These are phyloP conservation scores for Pelosia muscerda DNA, from an alignment of 2,888 invertebrate species.

Conservation along the genomic window DNA sequence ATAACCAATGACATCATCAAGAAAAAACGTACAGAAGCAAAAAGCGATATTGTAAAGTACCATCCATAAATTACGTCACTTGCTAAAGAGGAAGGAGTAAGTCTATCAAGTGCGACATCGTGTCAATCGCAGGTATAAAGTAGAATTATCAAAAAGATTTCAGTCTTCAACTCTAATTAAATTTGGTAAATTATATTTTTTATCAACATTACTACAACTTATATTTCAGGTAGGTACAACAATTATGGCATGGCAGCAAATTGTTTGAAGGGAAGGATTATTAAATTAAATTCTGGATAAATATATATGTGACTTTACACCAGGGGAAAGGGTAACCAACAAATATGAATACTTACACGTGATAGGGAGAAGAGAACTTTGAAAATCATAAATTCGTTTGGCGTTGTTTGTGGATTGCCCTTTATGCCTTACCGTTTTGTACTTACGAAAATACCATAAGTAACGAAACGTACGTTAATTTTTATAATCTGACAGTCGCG, in stretches of 20 bases:
- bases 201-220: too few relatives aligned
- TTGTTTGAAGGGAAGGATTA: too few relatives aligned
- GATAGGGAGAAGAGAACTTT: background rate
- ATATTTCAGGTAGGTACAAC: too few relatives aligned
- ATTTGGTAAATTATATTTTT: too few relatives aligned
- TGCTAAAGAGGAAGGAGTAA: background rate
- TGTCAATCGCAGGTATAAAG: background rate
- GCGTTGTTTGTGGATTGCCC: background rate
- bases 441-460: background rate
- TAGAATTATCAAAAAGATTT: background rate
- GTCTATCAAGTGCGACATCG: background rate
- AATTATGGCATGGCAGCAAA: too few relatives aligned
- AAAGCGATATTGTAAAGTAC: constrained; percentile 14
- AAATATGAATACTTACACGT: background rate
- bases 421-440: background rate
- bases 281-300: too few relatives aligned
- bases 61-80: constrained; percentile 30
- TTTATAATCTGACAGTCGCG: too few relatives aligned
- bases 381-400: background rate
- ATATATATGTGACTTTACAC: too few relatives aligned
- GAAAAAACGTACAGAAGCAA: constrained; percentile 28
- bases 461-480: background rate
- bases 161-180: too few relatives aligned
- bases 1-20: constrained; percentile 38
- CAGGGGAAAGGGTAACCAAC: background rate